These are phyloP conservation scores for Rhynchophorus ferrugineus DNA, from an alignment of 1,140 invertebrate species.

Conservation along the genomic window DNA sequence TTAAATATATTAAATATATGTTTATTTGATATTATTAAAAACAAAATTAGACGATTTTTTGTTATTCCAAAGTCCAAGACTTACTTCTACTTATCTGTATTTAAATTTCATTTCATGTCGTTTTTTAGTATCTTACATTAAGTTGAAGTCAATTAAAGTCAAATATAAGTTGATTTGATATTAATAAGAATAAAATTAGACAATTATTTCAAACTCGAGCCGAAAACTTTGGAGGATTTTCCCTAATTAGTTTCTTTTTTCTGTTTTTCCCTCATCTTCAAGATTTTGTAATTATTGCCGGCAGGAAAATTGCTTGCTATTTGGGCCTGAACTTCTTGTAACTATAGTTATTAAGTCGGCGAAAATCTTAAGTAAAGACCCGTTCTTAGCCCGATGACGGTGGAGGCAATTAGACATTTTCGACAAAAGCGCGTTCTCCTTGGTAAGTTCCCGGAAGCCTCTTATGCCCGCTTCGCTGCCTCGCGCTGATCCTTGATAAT, in stretches of 20 bases:
- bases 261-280: slow-evolving; percentile 11
- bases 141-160: too few relatives aligned
- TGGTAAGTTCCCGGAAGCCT: slow-evolving; percentile 16
- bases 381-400: slow-evolving; percentile 16
- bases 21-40: too few relatives aligned
- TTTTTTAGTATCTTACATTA: too few relatives aligned
- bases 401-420: slow-evolving; percentile 25
- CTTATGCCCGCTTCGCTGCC: slow-evolving; percentile 11
- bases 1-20: too few relatives aligned
- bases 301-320: slow-evolving; percentile 16
- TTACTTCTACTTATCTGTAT: too few relatives aligned
- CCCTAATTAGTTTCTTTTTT: slow-evolving; percentile 19
- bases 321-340: slow-evolving; percentile 21
- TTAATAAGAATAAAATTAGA: too few relatives aligned
- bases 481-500: slow-evolving; percentile 17
- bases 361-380: slow-evolving; percentile 21
- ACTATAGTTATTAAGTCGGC: slow-evolving; percentile 24
- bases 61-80: too few relatives aligned
- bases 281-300: slow-evolving; percentile 20
- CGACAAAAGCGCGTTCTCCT: slow-evolving; percentile 22
- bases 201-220: too few relatives aligned
- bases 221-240: slow-evolving; percentile 13
- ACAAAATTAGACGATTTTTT: too few relatives aligned
- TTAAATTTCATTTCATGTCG: too few relatives aligned
- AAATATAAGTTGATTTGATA: too few relatives aligned